These are phyloP conservation scores for Ceratotherium simum DNA, from an alignment of 2,113 vertebrate species.

Conservation along the genomic window DNA sequence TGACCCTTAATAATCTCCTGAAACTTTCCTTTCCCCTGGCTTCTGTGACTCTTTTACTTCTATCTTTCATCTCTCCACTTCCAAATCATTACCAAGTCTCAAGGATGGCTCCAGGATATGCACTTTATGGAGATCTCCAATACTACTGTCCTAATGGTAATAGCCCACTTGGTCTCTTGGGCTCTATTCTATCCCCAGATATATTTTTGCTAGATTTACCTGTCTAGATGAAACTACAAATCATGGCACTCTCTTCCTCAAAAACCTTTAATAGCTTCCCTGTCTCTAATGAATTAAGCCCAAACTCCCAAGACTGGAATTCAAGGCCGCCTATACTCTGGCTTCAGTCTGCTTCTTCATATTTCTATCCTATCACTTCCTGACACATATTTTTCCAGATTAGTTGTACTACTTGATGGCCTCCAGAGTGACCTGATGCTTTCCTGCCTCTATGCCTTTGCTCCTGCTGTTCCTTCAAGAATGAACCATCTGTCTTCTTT, in stretches of 20 bases:
- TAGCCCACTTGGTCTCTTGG: background rate
- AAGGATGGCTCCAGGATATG: background rate
- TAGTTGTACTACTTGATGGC: background rate
- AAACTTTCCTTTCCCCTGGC: background rate
- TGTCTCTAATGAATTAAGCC: background rate
- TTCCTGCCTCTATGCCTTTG: background rate
- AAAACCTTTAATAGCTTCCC: background rate
- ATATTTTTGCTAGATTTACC: constrained; percentile 1
- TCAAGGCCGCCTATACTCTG: background rate
- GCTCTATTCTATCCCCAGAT: background rate
- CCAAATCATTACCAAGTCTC: background rate
- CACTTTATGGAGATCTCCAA: background rate
- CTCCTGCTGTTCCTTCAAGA: background rate
- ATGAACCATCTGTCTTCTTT: constrained; percentile 1
- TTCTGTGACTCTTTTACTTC: constrained; percentile 15
- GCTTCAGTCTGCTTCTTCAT: background rate
- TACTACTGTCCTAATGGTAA: background rate
- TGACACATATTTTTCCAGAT: background rate
- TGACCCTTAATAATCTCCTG: constrained; percentile 16
- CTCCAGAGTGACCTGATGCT: background rate
- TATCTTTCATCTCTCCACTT: background rate
- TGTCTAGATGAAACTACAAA: constrained; percentile 44
- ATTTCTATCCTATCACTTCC: constrained; percentile 25
- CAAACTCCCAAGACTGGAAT: background rate
- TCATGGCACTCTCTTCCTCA: background rate